Evolutionary conservation across 1,140 invertebrate genomes (phyloP).

Genomic region (Sycophila sp.): DNA sequence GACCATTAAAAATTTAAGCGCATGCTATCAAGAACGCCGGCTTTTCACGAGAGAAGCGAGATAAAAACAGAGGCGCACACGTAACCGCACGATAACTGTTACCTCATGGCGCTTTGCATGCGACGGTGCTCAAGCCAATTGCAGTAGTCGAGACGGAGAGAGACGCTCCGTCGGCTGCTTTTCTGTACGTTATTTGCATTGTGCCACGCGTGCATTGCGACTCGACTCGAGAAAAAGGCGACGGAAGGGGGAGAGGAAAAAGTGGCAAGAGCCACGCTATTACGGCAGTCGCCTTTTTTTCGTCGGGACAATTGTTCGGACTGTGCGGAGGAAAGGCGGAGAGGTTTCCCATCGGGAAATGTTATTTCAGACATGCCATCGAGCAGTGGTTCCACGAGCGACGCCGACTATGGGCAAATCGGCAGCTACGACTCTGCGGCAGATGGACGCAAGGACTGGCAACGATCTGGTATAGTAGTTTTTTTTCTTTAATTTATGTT

Average conservation of each 20-base stretch:
- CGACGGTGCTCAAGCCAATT: neutral
- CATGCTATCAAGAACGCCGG: no score
- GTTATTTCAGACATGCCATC: conserved; percentile 60
- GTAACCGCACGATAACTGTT: conserved; percentile 25
- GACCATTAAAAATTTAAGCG: no score
- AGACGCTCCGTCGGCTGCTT: neutral
- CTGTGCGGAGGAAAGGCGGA: neutral
- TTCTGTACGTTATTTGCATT: neutral
- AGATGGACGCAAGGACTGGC: conserved; percentile 67
- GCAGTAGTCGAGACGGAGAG: conserved; percentile 2
- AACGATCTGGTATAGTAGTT: conserved; percentile 65
- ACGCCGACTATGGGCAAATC: conserved; percentile 68
- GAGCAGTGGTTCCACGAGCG: conserved; percentile 69
- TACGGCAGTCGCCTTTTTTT: neutral
- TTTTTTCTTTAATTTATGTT: conserved; percentile 21
- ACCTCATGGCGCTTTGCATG: conserved; percentile 1
- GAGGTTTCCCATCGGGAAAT: neutral
- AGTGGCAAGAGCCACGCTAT: neutral
- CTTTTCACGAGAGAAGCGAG: no score
- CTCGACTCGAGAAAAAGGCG: neutral
- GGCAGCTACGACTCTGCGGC: conserved; percentile 72
- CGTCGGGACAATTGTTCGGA: neutral
- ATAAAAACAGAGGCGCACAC: no score
- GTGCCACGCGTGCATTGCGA: neutral
- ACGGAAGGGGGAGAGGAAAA: neutral